Evolutionary conservation across 2,888 invertebrate genomes (phyloP).

Genomic region (Parthenolecanium corni): DNA sequence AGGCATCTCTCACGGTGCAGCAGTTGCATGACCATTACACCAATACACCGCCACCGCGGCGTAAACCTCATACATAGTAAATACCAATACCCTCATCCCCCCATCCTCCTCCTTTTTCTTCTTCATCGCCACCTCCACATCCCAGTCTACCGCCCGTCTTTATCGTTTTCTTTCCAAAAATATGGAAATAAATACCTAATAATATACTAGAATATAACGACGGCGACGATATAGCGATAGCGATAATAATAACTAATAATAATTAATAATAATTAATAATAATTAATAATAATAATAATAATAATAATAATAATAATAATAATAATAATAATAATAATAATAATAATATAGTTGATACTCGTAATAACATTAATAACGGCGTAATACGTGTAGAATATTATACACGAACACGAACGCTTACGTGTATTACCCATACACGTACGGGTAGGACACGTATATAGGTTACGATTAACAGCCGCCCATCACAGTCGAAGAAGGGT

Average conservation of each 20-base stretch:
- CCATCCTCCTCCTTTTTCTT: neutral
- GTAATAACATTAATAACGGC: neutral
- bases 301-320: neutral
- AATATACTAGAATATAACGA: neutral
- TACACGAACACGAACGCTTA: no score
- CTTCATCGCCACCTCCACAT: no score
- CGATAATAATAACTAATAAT: neutral
- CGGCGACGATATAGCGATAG: neutral
- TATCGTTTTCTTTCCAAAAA: neutral
- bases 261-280: neutral
- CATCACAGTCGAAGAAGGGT: no score
- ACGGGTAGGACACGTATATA: no score
- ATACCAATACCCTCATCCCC: neutral
- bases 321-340: neutral
- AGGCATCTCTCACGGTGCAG: constrained; percentile 26
- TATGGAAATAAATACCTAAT: neutral
- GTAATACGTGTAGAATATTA: no score
- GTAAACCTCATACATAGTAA: neutral
- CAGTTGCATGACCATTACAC: constrained; percentile 19
- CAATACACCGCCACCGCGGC: constrained; percentile 4
- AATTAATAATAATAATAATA: neutral
- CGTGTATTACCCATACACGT: no score
- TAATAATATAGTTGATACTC: neutral
- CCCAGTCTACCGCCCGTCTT: no score
- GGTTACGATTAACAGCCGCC: no score